phyloP scores from a whole-genome alignment of 1,140 invertebrate species.

The Bilobella aurantiaca region DNA sequence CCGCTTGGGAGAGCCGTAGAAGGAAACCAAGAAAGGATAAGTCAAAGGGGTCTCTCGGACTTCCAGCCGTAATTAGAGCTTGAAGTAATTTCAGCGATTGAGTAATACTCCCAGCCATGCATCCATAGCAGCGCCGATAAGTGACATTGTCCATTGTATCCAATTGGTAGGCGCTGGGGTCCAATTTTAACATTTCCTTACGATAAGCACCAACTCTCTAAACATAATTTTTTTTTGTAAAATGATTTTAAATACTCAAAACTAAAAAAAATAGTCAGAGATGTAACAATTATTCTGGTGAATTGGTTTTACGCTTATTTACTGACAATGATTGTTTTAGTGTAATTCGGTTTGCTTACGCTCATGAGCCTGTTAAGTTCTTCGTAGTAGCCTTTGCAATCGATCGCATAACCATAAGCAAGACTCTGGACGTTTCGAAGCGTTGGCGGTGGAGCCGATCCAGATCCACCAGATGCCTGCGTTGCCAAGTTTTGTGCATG shows the following conservation, averaged over 20 bases:
- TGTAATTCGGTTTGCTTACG: conserved; percentile 9
- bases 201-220: conserved; percentile 32
- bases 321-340: too few species aligned
- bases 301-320: too few species aligned
- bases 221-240: too few species aligned
- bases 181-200: conserved; percentile 34
- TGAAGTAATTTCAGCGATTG: conserved; percentile 65
- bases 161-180: conserved; percentile 30
- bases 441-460: conserved; percentile 4
- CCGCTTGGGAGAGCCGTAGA: conserved; percentile 29
- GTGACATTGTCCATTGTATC: conserved; percentile 34
- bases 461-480: background rate
- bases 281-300: too few species aligned
- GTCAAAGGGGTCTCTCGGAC: conserved; percentile 30
- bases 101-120: conserved; percentile 63
- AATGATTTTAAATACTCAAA: too few species aligned
- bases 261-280: too few species aligned
- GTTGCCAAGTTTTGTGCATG: background rate
- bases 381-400: conserved; percentile 89
- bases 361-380: conserved; percentile 86
- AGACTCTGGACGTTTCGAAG: conserved; percentile 55
- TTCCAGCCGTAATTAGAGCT: conserved; percentile 62
- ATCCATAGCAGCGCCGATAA: conserved; percentile 61
- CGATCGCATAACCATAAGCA: conserved; percentile 87
- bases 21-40: conserved; percentile 32